Base-by-base conservation (phyloP, 2,113 vertebrate species). In the Struthidea cinerea region DNA sequence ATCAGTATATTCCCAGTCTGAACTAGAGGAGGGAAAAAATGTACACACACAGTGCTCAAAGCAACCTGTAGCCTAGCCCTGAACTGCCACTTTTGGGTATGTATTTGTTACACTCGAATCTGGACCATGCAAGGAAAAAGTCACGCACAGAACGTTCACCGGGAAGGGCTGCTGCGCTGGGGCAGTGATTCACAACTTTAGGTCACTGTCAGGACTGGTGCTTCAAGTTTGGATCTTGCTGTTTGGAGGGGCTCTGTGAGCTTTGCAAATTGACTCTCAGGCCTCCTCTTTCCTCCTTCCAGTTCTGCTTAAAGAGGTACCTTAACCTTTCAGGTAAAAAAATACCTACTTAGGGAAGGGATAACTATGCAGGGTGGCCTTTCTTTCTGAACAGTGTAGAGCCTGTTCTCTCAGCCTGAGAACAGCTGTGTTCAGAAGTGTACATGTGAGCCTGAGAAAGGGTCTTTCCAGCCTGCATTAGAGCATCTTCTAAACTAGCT, bases 141-240 rank as follows among this genome's bases (percentile, higher is more conserved):
- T 37, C 23, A 19, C 1, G 26, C n/a, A 24, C 2, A 5, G 55
- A 55, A 6, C 3, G 18, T 63, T 67, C 41, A 50, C 13, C 0
- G 1, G 83, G 65, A 84, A 71, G 39, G 16, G 67, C 26, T 67
- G 57, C 79, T 84, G 55, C 75, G 71, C 13, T 82, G 67, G 20
- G 63, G 76, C 47, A 37, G 64, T 47, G 52, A 84, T 90, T 95
- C 64, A 75, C 68, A 53, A 0, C 49, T 78, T 52, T 6, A 44
- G 42, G 60, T 75, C 0, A 0, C 69, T 78, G 55, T 63, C 2
- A 7, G 47, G 79, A 42, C 59, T 94, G 80, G 33, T 84, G 61
- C 71, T 74, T 93, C 83, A 81, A 32, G 71, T 92, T 85, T 74
- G 59, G 32, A 44, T 67, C 42, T 81, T 89, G 53, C 64, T 53